Base-by-base conservation (phyloP, 2,888 invertebrate species). In the Gasteruption jaculator region DNA sequence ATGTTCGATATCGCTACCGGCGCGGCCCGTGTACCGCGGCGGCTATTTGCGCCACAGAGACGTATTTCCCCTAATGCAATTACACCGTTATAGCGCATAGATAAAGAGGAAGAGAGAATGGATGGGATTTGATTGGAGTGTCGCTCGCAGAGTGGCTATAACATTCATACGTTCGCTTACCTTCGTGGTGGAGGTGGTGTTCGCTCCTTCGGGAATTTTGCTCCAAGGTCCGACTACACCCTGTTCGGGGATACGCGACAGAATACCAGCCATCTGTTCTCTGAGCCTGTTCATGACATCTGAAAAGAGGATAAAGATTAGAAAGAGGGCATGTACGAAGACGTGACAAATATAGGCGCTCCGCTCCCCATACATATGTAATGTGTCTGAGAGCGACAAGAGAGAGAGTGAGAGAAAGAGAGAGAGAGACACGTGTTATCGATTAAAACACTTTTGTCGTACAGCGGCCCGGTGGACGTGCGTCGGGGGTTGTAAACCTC, bases 181-280 rank as follows among this genome's bases (percentile, higher is more conserved):
- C 60, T 68, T 67, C 39, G 57, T 61, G 14, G 60, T 63, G 12
- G 68, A 70, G 11, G 68, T 70, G 25, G 58, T 57, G 52, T 69
- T 68, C 15, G 61, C 65, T 41, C 61, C 62, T 45, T 66, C 63
- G 20, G 68, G 68, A 46, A 61, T 49, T 25, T 57, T 54, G 19
- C 46, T 49, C 54, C 57, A 57, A 33, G 57, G 49, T 10, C 38
- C 25, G 26, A 54, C 41, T 33, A 35, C 34, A 22, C 45, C 49
- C 12, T 49, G 45, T 25, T 49, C 51, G 14, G 55, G 38, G 40
- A 52, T 25, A 35, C 24, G 25, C 24, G 52, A 45, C 32, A 64
- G 31, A 30, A 58, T 41, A 12, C 46, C 38, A 21, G 51, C 47
- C 53, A 65, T 50, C 39, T 52, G 52, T 16, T 60, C 53, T 41